These are phyloP conservation scores for Crax fasciolata DNA, from an alignment of 2,797 vertebrate species.

Conservation along the genomic window DNA sequence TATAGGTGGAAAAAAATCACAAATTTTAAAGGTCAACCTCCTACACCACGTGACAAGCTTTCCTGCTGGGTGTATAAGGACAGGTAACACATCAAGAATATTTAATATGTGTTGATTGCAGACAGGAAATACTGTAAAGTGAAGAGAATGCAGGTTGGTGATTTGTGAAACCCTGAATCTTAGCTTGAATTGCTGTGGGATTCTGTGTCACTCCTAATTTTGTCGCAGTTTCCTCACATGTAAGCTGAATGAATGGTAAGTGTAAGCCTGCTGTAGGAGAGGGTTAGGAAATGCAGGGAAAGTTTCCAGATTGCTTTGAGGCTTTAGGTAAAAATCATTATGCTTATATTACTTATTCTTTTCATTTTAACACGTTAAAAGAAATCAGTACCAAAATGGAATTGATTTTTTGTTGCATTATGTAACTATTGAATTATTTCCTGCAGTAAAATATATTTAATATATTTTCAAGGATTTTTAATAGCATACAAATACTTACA, in stretches of 20 bases:
- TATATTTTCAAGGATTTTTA: not conserved
- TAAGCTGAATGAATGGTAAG: not conserved
- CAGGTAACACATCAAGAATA: conserved; percentile 74
- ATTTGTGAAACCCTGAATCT: not conserved
- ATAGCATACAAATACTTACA: not conserved
- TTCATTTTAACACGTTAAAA: not conserved
- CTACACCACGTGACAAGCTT: conserved; percentile 94
- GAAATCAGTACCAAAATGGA: not conserved
- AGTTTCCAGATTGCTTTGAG: not conserved
- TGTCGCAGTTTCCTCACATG: not conserved
- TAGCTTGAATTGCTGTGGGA: not conserved
- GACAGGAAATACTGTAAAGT: not conserved
- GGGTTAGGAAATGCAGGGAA: not conserved
- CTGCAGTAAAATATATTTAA: not conserved
- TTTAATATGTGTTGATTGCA: not conserved
- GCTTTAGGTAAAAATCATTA: not conserved
- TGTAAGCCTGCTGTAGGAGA: not conserved
- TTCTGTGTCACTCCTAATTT: conserved; percentile 14
- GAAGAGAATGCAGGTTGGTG: not conserved
- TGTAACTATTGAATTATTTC: not conserved
- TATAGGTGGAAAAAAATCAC: conserved; percentile 90
- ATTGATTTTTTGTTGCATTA: rapidly evolving
- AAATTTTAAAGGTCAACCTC: conserved; percentile 85
- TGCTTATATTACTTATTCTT: rapidly evolving
- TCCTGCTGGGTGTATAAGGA: conserved; percentile 94